Base-by-base conservation (phyloP, 2,113 vertebrate genomes). In the Stercorarius parasiticus region DNA sequence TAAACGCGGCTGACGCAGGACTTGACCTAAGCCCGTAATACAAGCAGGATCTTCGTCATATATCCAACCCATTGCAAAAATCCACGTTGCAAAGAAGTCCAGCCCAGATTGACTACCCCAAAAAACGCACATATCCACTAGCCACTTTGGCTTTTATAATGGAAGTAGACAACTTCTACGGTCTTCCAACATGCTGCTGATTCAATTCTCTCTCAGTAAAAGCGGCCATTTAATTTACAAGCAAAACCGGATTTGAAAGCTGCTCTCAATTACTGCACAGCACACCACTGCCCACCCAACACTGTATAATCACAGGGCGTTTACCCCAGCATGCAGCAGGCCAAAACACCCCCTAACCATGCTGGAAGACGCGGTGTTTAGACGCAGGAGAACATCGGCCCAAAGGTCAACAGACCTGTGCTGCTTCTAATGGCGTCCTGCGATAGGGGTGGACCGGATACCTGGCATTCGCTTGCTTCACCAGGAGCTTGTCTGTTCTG, bases 191-290 rank as follows among this genome's bases (percentile, higher is more conserved):
- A 2, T 25, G 77, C 47, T 56, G 19, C 30, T 2, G 7, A 79
- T 79, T 82, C 1, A 10, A 74, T 76, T 82, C 70, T 70, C 2
- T 2, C 78, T 87, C 43, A 15, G 86, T 30, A 43, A 67, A 90
- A 92, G 52, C 0, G 0, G 22, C 73, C 74, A 61, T 84, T 86
- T 72, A 76, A 82, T 82, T 91, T 80, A 93, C 95, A 95, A 91
- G 94, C 86, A 94, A 85, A 97, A 92, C 95, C 6, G 47, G 96
- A 92, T 92, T 92, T n/a, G 73, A 76, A 96, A 95, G 84, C 66
- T 94, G 91, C 81, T 89, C 77, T 70, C 83, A 84, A 67, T 90
- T 86, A 86, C 69, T 8, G 13, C 61, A 36, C 27, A 62, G 78
- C 62, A 82, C 89, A 79, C 25, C 42, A 19, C 56, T 96, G 91